Percentiles rank a stretch among this genome's conserved stretches.
Conservation (phyloP, 2,113 vertebrate species). For the Argyrosomus japonicus region DNA sequence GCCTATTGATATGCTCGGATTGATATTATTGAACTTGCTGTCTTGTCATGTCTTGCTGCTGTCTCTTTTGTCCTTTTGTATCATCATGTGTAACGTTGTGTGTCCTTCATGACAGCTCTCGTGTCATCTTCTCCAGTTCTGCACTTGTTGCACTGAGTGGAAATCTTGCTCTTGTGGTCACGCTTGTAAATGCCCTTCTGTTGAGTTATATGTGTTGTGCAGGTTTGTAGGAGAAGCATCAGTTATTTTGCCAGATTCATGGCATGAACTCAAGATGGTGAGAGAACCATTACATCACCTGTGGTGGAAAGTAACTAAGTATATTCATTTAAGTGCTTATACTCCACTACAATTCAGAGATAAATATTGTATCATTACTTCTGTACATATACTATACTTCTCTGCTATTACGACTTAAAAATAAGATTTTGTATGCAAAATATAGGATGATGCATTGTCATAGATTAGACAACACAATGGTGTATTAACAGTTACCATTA, state of each 20-base stretch:
- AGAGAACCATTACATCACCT: neutral
- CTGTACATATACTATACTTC: neutral
- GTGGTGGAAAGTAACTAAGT: neutral
- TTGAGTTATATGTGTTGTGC: constrained; percentile 21
- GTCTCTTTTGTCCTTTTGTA: constrained; percentile 1
- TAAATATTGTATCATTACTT: neutral
- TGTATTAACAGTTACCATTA: no score
- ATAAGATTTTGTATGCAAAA: neutral
- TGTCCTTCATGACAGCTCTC: constrained; percentile 18
- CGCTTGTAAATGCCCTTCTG: constrained; percentile 33
- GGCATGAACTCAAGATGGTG: constrained; percentile 31
- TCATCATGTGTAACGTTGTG: constrained; percentile 19
- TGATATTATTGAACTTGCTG: constrained; percentile 59
- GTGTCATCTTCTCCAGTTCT: constrained; percentile 58
- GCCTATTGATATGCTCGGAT: constrained; percentile 62
- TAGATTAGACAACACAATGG: no score
- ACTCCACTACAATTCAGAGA: neutral
- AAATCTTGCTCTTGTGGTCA: constrained; percentile 37
- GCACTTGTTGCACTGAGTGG: constrained; percentile 62
- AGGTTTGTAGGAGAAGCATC: constrained; percentile 29
- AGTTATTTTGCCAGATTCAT: constrained; percentile 35
- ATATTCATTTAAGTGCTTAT: neutral
- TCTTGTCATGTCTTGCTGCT: constrained; percentile 57
- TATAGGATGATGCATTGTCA: neutral
- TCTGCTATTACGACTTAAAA: no score